phyloP scores from a whole-genome alignment of 2,888 invertebrate species.

The Drosophila neotestacea region DNA sequence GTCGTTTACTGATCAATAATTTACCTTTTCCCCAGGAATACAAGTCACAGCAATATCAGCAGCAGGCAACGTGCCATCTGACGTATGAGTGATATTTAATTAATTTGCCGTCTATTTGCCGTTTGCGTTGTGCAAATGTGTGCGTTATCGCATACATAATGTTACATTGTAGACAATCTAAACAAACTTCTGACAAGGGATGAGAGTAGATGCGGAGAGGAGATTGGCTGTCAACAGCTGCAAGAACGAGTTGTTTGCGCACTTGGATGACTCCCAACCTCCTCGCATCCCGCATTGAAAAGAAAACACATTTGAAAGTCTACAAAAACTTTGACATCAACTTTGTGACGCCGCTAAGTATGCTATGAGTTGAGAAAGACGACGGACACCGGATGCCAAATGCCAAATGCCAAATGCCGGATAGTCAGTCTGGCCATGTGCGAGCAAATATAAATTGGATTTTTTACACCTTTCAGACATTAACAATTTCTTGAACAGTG shows the following conservation, averaged over 20 bases:
- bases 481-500: conserved; percentile 29
- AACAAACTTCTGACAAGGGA: conserved; percentile 16
- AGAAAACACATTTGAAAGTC: conserved; percentile 39
- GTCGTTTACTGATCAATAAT: conserved; percentile 18
- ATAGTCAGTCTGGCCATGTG: neutral
- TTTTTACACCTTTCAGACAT: conserved; percentile 39
- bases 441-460: conserved; percentile 50
- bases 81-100: conserved; percentile 73
- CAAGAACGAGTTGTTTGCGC: conserved; percentile 37
- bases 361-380: conserved; percentile 6
- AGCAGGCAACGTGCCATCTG: conserved; percentile 30
- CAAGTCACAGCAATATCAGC: neutral
- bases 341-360: conserved; percentile 52
- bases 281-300: neutral
- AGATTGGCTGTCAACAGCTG: conserved; percentile 31
- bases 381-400: neutral
- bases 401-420: neutral
- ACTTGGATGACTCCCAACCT: conserved; percentile 7
- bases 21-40: conserved; percentile 3
- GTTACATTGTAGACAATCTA: conserved; percentile 29
- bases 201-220: neutral
- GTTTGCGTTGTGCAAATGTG: conserved; percentile 35
- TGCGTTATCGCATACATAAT: conserved; percentile 23
- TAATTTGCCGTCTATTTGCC: conserved; percentile 57
- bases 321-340: conserved; percentile 57